Percentiles rank a stretch among this genome's conserved stretches.
phyloP scores from a whole-genome alignment of 2,888 invertebrate genomes.

The Mythimna impura region DNA sequence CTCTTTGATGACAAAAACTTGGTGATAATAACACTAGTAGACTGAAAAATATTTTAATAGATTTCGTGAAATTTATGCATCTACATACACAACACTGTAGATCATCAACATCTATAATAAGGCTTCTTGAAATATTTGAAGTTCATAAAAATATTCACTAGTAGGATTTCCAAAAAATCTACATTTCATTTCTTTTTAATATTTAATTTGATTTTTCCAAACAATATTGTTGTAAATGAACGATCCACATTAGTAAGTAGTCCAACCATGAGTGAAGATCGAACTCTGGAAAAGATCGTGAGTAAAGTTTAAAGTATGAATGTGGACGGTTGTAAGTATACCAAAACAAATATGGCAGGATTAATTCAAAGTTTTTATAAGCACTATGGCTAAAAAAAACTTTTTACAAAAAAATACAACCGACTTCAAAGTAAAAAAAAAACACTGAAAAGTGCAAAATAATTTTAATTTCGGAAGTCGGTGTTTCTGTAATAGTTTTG shows the following conservation, averaged over 20 bases:
- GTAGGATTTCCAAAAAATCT: background rate
- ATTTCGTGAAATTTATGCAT: constrained; percentile 12
- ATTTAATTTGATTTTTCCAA: background rate
- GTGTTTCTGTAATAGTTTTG: too few relatives aligned
- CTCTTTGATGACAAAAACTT: constrained; percentile 12
- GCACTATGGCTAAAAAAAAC: too few relatives aligned
- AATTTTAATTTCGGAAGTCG: too few relatives aligned
- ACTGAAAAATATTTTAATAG: constrained; percentile 1
- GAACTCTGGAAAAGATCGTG: background rate
- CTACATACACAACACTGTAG: background rate
- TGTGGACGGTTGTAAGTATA: too few relatives aligned
- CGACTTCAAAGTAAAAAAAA: too few relatives aligned
- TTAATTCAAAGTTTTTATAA: too few relatives aligned
- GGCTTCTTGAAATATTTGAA: background rate
- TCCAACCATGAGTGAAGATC: background rate
- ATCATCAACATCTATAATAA: background rate
- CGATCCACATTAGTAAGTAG: too few relatives aligned
- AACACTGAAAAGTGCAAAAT: too few relatives aligned
- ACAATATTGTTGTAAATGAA: too few relatives aligned
- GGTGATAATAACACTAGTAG: background rate
- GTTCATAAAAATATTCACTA: background rate
- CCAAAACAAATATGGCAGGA: too few relatives aligned
- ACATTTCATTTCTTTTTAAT: background rate
- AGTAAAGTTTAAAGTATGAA: background rate
- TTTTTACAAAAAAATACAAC: too few relatives aligned